Conservation (phyloP, 2,113 vertebrate genomes). For the Tyto alba region DNA sequence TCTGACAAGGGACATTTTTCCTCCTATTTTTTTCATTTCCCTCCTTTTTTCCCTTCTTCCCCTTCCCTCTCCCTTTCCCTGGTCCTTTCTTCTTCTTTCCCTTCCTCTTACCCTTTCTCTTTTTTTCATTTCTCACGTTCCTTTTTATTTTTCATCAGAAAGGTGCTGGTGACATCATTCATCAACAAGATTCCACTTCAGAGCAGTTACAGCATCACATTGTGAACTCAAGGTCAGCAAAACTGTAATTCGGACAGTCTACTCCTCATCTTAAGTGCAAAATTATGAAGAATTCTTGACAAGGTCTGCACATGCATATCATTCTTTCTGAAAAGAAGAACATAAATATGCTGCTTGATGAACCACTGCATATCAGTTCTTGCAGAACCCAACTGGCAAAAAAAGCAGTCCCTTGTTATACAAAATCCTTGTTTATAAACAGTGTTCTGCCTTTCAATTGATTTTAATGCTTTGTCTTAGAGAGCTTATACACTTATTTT, state of each 20-base stretch:
- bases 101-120: not conserved
- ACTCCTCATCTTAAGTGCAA: not conserved
- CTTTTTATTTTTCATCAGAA: not conserved
- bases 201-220: not conserved
- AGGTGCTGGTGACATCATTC: not conserved
- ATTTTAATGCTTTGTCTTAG: not conserved
- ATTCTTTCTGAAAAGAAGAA: not conserved
- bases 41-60: not conserved
- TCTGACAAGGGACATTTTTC: not conserved
- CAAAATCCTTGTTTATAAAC: conserved; percentile 42
- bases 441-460: not conserved
- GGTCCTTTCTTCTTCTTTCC: not conserved
- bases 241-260: not conserved
- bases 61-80: too few species aligned
- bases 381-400: not conserved
- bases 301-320: not conserved
- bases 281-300: not conserved
- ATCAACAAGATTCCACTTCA: not conserved
- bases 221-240: not conserved
- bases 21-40: not conserved
- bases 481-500: not conserved
- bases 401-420: not conserved
- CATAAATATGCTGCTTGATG: not conserved
- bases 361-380: not conserved
- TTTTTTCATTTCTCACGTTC: not conserved